phyloP scores from a whole-genome alignment of 64 coral and sea anemone genomes.

The Orbicella faveolata region DNA sequence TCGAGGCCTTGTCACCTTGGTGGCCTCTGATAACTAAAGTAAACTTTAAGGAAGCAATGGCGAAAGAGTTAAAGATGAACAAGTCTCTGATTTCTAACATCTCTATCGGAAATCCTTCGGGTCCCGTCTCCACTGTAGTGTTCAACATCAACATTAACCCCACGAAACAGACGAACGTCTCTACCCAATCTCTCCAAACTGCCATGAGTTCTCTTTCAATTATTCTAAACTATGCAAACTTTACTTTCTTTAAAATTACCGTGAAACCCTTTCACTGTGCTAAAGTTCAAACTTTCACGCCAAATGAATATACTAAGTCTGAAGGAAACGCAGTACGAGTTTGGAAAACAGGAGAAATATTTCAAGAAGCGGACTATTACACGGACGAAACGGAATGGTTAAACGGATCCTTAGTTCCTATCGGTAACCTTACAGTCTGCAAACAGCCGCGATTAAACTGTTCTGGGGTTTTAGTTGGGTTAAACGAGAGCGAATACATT shows the following conservation, averaged over 20 bases:
- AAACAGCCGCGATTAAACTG: background rate
- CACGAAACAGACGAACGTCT: background rate
- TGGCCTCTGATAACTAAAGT: background rate
- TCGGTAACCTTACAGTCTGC: conserved; percentile 7
- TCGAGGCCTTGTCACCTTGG: background rate
- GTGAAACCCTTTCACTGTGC: conserved; percentile 1
- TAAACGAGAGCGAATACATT: conserved; percentile 1
- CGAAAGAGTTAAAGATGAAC: background rate
- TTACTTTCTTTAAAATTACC: background rate
- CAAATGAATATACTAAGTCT: background rate
- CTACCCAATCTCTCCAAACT: background rate
- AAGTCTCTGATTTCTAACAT: background rate
- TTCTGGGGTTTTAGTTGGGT: conserved; percentile 1
- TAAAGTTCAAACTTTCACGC: background rate
- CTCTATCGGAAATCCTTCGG: background rate
- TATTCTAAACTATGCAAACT: background rate
- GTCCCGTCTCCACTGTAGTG: background rate
- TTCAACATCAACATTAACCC: background rate
- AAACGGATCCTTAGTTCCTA: background rate
- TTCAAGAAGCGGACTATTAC: conserved; percentile 13
- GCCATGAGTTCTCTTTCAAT: background rate
- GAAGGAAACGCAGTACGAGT: background rate
- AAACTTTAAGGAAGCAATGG: background rate
- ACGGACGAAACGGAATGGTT: background rate
- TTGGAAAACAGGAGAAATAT: conserved; percentile 13